Conservation (phyloP, 2,797 vertebrate species). For the Meriones psammophilus region DNA sequence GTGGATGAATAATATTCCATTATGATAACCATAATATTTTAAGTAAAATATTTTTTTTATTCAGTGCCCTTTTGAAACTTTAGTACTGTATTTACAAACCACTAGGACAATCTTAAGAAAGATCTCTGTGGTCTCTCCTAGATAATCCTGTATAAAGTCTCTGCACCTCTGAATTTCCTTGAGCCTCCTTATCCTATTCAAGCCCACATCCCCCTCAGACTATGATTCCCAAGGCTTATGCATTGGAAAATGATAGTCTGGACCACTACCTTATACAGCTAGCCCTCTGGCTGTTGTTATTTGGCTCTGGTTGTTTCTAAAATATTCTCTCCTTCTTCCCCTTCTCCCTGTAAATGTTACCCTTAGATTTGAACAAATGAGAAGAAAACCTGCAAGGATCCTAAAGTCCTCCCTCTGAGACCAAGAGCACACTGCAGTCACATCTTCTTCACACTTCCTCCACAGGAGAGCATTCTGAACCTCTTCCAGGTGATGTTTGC, state of each 20-base stretch:
- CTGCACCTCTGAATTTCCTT: not conserved
- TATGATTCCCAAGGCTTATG: not conserved
- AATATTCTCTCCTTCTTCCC: not conserved
- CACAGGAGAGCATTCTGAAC: not conserved
- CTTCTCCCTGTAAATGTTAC: not conserved
- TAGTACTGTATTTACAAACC: not conserved
- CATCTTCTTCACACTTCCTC: not conserved
- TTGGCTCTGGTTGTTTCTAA: not conserved
- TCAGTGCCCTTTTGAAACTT: not conserved
- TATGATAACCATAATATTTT: not conserved
- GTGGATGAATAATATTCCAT: too few relatives aligned
- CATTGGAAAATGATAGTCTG: not conserved
- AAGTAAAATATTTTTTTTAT: not conserved
- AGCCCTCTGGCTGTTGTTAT: not conserved
- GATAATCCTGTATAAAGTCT: not conserved
- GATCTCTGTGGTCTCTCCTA: not conserved
- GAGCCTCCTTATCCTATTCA: not conserved
- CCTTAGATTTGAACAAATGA: not conserved
- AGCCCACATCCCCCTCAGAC: not conserved
- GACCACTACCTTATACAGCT: not conserved
- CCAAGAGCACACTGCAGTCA: not conserved
- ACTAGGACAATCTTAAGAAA: not conserved
- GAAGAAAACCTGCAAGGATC: not conserved
- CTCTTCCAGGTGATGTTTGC: not conserved
- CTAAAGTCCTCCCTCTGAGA: not conserved